Evolutionary conservation across 2,797 vertebrate genomes (phyloP), one percentile per base, ranked within the genome.

Genomic region (Thaleichthys pacificus): DNA sequence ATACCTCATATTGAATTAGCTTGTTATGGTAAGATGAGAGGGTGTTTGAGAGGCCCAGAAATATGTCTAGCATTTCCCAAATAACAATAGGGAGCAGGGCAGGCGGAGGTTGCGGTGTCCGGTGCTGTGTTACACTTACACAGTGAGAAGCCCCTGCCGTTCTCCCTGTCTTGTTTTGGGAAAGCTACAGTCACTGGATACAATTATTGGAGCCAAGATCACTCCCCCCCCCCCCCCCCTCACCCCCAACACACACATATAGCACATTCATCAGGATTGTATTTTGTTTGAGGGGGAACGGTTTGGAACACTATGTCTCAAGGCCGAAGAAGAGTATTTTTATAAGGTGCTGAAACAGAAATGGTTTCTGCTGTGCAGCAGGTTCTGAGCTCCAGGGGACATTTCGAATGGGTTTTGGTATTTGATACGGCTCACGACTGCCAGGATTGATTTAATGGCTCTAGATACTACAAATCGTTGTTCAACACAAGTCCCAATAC

Each of bases 1-100:
- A 89, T 77, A 86, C 62, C 75, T 70, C 78, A 81, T 85, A 87
- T 85, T 86, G 77, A 88, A 87, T 82, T 65, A 73, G 73, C 82
- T 71, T 90, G 88, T 90, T 89, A 83, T 85, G 80, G 88, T 89
- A 85, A 90, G 77, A 84, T 15, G 85, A 90, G 86, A 68, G 42
- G 56, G 58, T 81, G 71, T 88, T 87, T 86, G 78, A 89, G 84
- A 73, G 81, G 75, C 74, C 71, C 72, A 80, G 81, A 87, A 89
- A 82, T 84, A 77, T 86, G 79, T 86, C 81, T 71, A 78, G 71
- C 75, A 85, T 89, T 90, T 86, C 78, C 83, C 70, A 79, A 84
- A 87, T 85, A 84, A 86, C 83, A 82, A 79, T 72, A 81, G 72
- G 71, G 77, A 60, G 72, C 72, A 66, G 70, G 67, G 74, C 71